These are phyloP conservation scores for Cerceris ruficornis DNA, from an alignment of 2,888 invertebrate genomes.

Conservation along the genomic window DNA sequence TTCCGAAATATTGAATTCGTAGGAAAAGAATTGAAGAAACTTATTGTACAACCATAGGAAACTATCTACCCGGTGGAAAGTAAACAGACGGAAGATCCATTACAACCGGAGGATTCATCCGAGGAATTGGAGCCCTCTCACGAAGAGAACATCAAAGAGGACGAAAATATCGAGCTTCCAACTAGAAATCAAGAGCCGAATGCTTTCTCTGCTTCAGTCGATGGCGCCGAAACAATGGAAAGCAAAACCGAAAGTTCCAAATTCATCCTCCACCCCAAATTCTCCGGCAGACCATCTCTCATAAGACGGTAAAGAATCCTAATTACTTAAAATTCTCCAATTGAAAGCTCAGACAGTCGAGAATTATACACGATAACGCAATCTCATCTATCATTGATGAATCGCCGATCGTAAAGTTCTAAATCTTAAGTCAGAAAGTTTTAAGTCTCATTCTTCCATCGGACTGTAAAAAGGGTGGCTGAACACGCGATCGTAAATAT, in stretches of 20 bases:
- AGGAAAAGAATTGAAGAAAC: neutral
- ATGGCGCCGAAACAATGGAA: slow-evolving; percentile 66
- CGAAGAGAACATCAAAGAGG: slow-evolving; percentile 21
- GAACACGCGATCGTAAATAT: slow-evolving; percentile 16
- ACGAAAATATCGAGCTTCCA: slow-evolving; percentile 35
- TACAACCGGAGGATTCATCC: slow-evolving; percentile 28
- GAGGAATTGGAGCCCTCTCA: slow-evolving; percentile 35
- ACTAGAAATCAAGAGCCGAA: slow-evolving; percentile 19
- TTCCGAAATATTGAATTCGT: neutral
- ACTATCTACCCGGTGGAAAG: slow-evolving; percentile 50
- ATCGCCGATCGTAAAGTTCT: too few relatives aligned
- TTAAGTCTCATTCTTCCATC: neutral
- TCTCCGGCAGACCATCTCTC: slow-evolving; percentile 57
- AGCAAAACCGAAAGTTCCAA: slow-evolving; percentile 60
- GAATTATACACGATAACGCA: too few relatives aligned
- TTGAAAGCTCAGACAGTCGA: neutral
- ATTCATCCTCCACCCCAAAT: slow-evolving; percentile 40
- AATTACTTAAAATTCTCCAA: neutral
- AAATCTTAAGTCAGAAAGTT: neutral
- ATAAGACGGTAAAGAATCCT: slow-evolving; percentile 68
- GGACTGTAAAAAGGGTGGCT: neutral
- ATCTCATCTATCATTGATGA: too few relatives aligned
- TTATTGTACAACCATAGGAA: slow-evolving; percentile 55
- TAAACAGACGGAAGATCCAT: slow-evolving; percentile 36
- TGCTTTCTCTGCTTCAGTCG: slow-evolving; percentile 12